A percentile compares a stretch with the other conserved stretches of the same genome.
phyloP scores from a whole-genome alignment of 1,140 invertebrate genomes.

The Drosophila aff. region DNA sequence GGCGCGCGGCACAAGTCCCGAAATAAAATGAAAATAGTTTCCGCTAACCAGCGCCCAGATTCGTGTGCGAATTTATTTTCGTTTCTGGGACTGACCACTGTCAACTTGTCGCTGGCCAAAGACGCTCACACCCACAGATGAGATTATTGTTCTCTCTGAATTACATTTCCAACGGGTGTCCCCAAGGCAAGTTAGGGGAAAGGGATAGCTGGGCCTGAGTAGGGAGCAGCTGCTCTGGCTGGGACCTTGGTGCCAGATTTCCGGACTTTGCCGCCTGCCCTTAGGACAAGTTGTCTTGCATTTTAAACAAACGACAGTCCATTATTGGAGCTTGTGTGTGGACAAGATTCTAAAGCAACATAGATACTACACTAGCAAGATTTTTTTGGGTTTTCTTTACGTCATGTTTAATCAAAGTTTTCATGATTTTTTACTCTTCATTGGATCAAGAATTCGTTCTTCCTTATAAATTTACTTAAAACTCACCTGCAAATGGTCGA shows the following conservation, averaged over 20 bases:
- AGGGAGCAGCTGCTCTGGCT: slow-evolving; percentile 21
- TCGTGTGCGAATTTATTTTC: slow-evolving; percentile 54
- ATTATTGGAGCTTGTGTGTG: slow-evolving; percentile 16
- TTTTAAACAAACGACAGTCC: slow-evolving; percentile 46
- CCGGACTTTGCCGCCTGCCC: slow-evolving; percentile 16
- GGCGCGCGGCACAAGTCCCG: slow-evolving; percentile 41
- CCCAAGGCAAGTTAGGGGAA: not conserved
- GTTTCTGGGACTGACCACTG: slow-evolving; percentile 60
- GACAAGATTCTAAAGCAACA: not conserved
- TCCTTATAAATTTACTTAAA: accelerated
- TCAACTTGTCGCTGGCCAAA: slow-evolving; percentile 40
- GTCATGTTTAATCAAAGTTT: not conserved
- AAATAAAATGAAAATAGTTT: slow-evolving; percentile 67
- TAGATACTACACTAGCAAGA: not conserved
- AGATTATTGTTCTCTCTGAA: not conserved
- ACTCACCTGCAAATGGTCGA: slow-evolving; percentile 93
- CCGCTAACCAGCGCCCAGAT: slow-evolving; percentile 47
- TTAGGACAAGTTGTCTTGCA: slow-evolving; percentile 38
- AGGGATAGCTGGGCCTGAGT: not conserved
- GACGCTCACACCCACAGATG: slow-evolving; percentile 3
- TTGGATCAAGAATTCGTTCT: not conserved
- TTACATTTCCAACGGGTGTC: not conserved
- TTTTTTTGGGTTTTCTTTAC: not conserved
- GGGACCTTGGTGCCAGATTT: slow-evolving; percentile 40
- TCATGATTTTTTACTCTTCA: not conserved